Percentiles rank a stretch among this genome's conserved stretches.
These are phyloP conservation scores for Donacobius atricapilla DNA, from an alignment of 2,113 vertebrate genomes.

Conservation along the genomic window DNA sequence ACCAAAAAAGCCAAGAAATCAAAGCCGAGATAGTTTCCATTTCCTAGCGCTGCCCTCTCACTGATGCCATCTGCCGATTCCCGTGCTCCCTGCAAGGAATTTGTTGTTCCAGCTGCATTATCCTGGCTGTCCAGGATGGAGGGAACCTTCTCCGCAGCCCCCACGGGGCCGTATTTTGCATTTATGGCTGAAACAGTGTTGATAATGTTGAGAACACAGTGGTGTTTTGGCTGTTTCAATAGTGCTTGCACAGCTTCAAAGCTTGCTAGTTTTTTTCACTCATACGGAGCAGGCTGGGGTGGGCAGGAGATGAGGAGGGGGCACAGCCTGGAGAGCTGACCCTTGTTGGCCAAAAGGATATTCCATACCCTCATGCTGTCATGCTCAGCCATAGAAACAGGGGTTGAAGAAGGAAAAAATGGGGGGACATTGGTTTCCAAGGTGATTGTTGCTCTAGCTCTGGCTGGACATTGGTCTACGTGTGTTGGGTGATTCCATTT, in stretches of 20 bases:
- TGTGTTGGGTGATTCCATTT: not conserved
- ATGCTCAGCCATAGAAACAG: not conserved
- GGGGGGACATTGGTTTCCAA: not conserved
- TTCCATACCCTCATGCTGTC: not conserved
- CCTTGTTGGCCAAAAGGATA: fast-evolving
- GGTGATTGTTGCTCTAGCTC: not conserved
- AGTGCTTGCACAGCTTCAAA: not conserved
- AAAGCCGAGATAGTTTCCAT: not conserved
- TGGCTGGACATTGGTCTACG: not conserved
- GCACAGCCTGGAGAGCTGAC: not conserved
- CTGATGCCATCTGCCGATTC: not conserved
- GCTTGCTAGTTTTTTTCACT: not conserved
- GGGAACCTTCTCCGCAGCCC: not conserved
- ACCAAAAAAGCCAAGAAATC: not conserved
- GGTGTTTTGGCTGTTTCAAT: not conserved
- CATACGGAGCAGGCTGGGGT: fast-evolving
- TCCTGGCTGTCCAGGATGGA: not conserved
- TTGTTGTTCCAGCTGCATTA: not conserved
- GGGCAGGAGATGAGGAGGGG: not conserved
- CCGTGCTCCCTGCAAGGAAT: not conserved
- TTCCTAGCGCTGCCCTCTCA: not conserved
- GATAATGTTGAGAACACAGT: not conserved
- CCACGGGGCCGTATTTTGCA: fast-evolving
- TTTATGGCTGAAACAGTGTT: not conserved
- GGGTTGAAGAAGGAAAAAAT: not conserved